A percentile compares a stretch with the other conserved stretches of the same genome.
These are phyloP conservation scores for Rhegmatorhina hoffmannsi DNA, from an alignment of 2,113 vertebrate species.

Conservation along the genomic window DNA sequence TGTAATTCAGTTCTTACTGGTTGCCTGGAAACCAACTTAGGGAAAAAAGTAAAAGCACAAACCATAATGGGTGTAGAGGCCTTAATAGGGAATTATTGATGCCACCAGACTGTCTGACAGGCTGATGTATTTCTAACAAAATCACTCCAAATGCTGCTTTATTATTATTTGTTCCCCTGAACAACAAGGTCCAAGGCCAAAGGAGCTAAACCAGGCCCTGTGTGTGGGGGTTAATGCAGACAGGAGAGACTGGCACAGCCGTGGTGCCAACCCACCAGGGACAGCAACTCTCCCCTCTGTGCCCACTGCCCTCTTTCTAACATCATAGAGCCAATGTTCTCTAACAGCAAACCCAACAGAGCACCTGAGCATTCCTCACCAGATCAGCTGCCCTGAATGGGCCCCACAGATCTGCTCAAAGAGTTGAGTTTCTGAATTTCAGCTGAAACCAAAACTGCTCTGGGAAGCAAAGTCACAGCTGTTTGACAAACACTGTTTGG, in stretches of 20 bases:
- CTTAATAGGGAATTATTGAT: constrained; percentile 76
- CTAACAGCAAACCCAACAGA: accelerated
- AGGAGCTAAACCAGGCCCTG: background rate
- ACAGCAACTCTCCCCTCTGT: background rate
- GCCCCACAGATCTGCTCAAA: background rate
- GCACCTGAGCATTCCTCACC: background rate
- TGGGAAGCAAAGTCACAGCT: background rate
- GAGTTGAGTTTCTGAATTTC: background rate
- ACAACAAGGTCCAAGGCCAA: background rate
- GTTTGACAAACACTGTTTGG: accelerated
- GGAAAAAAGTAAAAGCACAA: constrained; percentile 24
- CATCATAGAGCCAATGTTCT: accelerated
- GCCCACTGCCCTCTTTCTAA: background rate
- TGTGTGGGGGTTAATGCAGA: background rate
- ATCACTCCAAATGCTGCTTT: background rate
- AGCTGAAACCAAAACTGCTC: background rate
- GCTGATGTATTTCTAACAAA: constrained; percentile 27
- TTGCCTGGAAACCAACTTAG: constrained; percentile 80
- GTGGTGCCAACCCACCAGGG: background rate
- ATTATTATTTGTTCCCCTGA: background rate
- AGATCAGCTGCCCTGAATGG: background rate
- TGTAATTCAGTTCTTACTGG: constrained; percentile 72
- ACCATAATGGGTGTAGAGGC: constrained; percentile 61
- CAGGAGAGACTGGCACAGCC: background rate
- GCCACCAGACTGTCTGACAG: constrained; percentile 45